Conservation (phyloP, 2,797 vertebrate genomes). For the Scolopax rusticola region DNA sequence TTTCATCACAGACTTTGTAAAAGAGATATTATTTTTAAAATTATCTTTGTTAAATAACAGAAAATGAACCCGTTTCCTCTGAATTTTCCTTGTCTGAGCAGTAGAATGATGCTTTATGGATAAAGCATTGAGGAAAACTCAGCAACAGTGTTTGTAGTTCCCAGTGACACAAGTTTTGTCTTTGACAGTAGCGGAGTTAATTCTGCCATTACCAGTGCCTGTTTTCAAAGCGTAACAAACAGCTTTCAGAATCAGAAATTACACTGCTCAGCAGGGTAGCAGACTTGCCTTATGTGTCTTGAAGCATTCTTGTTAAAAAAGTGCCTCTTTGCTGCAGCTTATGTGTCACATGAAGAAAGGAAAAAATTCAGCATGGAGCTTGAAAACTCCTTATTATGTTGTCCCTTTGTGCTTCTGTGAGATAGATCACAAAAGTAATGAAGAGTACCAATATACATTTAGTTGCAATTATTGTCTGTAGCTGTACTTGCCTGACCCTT, state of each 20-base stretch:
- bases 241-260: conserved; percentile 1
- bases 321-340: not conserved
- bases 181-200: not conserved
- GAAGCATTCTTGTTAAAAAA: not conserved
- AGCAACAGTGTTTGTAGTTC: not conserved
- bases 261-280: not conserved
- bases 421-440: not conserved
- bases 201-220: not conserved
- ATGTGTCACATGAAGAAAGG: not conserved
- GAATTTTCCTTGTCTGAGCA: not conserved
- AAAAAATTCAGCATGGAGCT: not conserved
- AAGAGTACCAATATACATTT: not conserved
- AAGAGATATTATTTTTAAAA: not conserved
- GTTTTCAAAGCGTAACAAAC: not conserved
- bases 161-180: not conserved
- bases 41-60: not conserved
- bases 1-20: not conserved
- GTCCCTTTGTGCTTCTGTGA: not conserved
- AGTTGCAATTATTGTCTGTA: not conserved
- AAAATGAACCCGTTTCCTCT: not conserved
- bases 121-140: not conserved
- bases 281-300: not conserved
- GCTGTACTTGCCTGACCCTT: not conserved
- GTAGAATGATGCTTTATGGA: not conserved
- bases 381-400: not conserved